Evolutionary conservation across 2,797 vertebrate genomes (phyloP), one percentile per base, ranked within the genome.

Genomic region (Rhincodon typus): DNA sequence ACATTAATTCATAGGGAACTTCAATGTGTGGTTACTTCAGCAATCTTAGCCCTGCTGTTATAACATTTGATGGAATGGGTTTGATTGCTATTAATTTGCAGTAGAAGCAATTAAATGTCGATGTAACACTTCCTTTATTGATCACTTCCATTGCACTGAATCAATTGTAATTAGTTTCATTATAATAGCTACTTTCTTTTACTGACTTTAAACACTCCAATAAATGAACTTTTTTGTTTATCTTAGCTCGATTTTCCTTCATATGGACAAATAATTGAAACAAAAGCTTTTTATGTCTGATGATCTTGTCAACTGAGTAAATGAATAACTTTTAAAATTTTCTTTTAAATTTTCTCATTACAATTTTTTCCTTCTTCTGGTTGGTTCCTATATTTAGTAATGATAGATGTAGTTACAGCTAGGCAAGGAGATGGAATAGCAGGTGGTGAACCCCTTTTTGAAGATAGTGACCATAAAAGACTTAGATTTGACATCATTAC

Each of bases 141-240:
- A 53, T 94, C 94, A 30, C 69, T 30, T 94, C 38, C 21, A 94
- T 94, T 94, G 66, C 66, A 94, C 38, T 70, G 66, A 70, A n/a
- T 50, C 69, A 94, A 30, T 2, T 30, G 50, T 6, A 94, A 72
- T 94, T 70, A 74, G 25, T 94, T 94, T 53, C 69, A 74, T 74
- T 53, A 72, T 42, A 74, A 53, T 94, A 94, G 42, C 69, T 94
- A 27, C 30, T 93, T 84, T 17, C 72, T 15, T 46, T 94, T n/a
- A 74, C 94, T 94, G 94, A 74, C 69, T 94, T 6, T 72, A 74
- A 94, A 50, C 94, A 94, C 42, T 74, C 25, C 50, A 74, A 74
- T 74, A 74, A 94, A 94, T 94, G 53, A 50, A 13, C 34, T 53
- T 13, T 70, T 94, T 53, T 25, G 13, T 74, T 94, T 72, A 72